A percentile compares a stretch with the other conserved stretches of the same genome.
Conservation (phyloP, 1,140 invertebrate species). For the Aphis craccivora region DNA sequence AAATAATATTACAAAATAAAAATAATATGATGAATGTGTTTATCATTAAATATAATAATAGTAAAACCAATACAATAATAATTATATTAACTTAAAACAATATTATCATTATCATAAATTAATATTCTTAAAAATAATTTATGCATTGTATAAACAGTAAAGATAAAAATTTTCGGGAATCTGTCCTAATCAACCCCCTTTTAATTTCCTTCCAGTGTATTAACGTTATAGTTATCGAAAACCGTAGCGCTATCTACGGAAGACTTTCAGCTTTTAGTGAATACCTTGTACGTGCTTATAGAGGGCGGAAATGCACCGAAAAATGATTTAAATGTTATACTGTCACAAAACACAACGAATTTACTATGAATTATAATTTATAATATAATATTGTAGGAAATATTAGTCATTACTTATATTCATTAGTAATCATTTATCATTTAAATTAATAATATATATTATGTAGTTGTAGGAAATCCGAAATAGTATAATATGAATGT, state of each 20-base stretch:
- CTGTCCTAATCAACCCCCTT: not conserved
- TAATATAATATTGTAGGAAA: not conserved
- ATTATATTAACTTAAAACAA: too few species aligned
- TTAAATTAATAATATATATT: not conserved
- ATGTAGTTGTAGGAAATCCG: not conserved
- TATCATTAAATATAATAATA: too few species aligned
- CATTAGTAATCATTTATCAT: not conserved
- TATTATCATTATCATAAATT: too few species aligned
- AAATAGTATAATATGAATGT: too few species aligned
- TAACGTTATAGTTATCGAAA: not conserved
- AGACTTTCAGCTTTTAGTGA: not conserved
- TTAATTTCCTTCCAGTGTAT: not conserved
- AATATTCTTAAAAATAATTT: too few species aligned
- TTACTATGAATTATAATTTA: not conserved
- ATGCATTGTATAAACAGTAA: too few species aligned
- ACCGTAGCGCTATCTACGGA: slow-evolving; percentile 25
- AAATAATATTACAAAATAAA: too few species aligned
- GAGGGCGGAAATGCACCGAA: not conserved
- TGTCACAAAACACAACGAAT: not conserved
- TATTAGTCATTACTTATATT: not conserved
- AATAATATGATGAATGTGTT: too few species aligned
- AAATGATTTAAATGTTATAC: not conserved
- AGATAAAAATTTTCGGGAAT: too few species aligned
- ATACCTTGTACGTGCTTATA: not conserved
- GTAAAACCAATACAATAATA: too few species aligned